Percentiles rank a stretch among this genome's conserved stretches.
These are phyloP conservation scores for Crioceris asparagi DNA, from an alignment of 2,888 invertebrate species.

Conservation along the genomic window DNA sequence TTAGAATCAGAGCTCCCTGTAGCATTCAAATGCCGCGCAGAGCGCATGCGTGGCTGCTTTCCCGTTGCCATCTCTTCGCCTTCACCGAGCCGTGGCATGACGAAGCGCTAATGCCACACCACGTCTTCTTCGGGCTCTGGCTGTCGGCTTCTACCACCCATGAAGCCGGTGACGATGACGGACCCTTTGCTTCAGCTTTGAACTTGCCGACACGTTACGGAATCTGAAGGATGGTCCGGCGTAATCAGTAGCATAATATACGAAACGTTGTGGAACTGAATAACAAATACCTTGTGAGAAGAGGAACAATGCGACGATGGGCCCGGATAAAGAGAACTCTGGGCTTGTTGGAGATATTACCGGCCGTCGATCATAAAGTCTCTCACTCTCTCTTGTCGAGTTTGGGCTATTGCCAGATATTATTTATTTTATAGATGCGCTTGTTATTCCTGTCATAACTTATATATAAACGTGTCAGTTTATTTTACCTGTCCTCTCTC, in stretches of 20 bases:
- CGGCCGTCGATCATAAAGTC: conserved; percentile 24
- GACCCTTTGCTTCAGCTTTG: conserved; percentile 37
- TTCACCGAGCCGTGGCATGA: conserved; percentile 29
- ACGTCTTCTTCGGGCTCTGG: conserved; percentile 37
- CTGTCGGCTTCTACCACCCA: conserved; percentile 42
- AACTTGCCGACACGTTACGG: conserved; percentile 32
- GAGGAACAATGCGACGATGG: not conserved
- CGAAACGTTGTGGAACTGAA: conserved; percentile 12
- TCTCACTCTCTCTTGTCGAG: conserved; percentile 11
- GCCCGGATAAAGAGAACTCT: not conserved
- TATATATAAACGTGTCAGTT: conserved; percentile 33
- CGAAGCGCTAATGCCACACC: conserved; percentile 40
- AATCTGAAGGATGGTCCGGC: conserved; percentile 23
- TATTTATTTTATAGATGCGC: conserved; percentile 34
- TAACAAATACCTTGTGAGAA: not conserved
- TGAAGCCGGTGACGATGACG: conserved; percentile 42
- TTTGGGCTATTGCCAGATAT: conserved; percentile 24
- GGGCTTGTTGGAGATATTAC: conserved; percentile 16
- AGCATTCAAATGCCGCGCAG: conserved; percentile 7
- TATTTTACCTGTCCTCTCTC: conserved; percentile 25
- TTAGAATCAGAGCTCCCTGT: conserved; percentile 16
- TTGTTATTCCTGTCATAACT: conserved; percentile 36
- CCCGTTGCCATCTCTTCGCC: conserved; percentile 10
- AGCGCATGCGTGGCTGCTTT: conserved; percentile 21
- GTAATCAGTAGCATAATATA: conserved; percentile 37